Conservation (phyloP, 2,113 vertebrate species). For the Peromyscus californicus region DNA sequence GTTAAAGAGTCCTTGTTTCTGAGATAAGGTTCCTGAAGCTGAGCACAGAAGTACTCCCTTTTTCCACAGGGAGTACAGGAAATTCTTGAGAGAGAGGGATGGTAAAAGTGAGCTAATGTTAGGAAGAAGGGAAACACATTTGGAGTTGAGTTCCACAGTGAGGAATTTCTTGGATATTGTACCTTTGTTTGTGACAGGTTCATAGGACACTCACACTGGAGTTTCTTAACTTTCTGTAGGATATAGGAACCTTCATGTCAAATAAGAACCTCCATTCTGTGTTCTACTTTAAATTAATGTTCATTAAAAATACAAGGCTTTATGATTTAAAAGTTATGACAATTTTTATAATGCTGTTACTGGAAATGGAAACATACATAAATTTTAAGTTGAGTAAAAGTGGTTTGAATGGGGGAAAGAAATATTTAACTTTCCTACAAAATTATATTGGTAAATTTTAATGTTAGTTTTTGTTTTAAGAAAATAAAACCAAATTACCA, state of each 20-base stretch:
- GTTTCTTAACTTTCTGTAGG: neutral
- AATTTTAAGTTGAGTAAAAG: neutral
- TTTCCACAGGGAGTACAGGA: neutral
- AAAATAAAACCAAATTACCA: neutral
- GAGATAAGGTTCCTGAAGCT: rapidly evolving
- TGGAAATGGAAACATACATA: neutral
- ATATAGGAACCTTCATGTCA: neutral
- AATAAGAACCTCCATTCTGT: neutral
- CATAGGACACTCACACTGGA: neutral
- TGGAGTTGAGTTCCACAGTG: neutral
- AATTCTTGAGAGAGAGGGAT: neutral
- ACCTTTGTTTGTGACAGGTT: neutral
- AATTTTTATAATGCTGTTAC: neutral
- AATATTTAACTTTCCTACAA: neutral
- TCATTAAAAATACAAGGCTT: neutral
- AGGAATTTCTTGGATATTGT: neutral
- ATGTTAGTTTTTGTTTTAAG: neutral
- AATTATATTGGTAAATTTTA: neutral
- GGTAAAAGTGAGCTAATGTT: neutral
- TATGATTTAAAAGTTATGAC: neutral
- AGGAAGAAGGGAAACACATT: neutral
- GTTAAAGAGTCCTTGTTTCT: neutral
- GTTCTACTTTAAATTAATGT: neutral
- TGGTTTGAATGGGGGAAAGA: neutral
- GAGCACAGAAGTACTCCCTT: neutral